Percentiles rank a stretch among this genome's conserved stretches.
These are phyloP conservation scores for Synergus itoensis DNA, from an alignment of 2,888 invertebrate species.

Conservation along the genomic window DNA sequence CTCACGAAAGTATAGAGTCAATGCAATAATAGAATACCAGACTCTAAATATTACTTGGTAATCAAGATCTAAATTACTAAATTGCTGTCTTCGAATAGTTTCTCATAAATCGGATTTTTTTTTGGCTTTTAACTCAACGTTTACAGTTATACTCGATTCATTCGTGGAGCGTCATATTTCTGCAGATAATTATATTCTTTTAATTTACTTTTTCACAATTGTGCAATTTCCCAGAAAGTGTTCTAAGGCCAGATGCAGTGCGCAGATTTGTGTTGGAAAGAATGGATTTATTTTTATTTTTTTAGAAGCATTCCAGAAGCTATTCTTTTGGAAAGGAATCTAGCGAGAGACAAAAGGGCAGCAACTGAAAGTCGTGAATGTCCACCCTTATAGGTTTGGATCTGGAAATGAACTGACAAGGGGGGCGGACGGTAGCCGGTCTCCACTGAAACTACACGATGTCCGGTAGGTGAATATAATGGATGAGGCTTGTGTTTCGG, in stretches of 20 bases:
- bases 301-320: constrained; percentile 6
- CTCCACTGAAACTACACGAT: constrained; percentile 19
- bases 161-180: not conserved
- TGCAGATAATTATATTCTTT: too few species aligned
- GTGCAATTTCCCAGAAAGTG: too few species aligned
- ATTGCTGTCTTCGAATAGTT: too few species aligned
- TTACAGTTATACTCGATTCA: too few species aligned
- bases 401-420: constrained; percentile 52
- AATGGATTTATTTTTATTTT: not conserved
- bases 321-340: constrained; percentile 32
- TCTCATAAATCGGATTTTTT: too few species aligned
- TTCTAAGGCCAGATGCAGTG: too few species aligned
- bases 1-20: not conserved
- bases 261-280: not conserved
- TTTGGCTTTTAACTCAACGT: too few species aligned
- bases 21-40: not conserved
- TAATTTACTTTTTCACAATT: too few species aligned
- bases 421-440: constrained; percentile 54
- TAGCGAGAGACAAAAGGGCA: constrained; percentile 9
- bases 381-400: constrained; percentile 44
- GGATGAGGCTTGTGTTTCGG: constrained; percentile 65
- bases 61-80: not conserved
- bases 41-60: not conserved
- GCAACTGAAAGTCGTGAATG: constrained; percentile 27
- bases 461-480: constrained; percentile 65